A percentile compares a stretch with the other conserved stretches of the same genome.
These are phyloP conservation scores for Spisula subtruncata DNA, from an alignment of 2,888 invertebrate genomes.

Conservation along the genomic window DNA sequence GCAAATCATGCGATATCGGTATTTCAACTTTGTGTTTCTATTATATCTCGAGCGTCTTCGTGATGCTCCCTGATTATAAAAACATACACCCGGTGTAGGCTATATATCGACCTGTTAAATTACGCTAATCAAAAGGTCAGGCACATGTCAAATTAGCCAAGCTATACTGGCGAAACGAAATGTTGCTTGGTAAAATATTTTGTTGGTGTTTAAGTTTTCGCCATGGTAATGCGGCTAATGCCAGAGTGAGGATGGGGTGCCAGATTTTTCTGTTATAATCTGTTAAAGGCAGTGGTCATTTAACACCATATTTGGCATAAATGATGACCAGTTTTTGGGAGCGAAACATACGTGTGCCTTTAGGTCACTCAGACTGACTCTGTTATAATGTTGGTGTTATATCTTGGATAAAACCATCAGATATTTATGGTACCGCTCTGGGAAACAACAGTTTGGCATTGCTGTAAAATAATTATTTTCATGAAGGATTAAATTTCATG, in stretches of 20 bases:
- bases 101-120: no score
- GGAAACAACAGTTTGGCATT: not conserved
- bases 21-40: no score
- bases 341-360: not conserved
- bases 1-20: no score
- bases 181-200: not conserved
- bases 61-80: no score
- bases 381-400: not conserved
- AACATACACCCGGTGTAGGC: no score
- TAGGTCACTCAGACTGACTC: not conserved
- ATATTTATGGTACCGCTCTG: not conserved
- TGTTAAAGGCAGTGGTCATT: slow-evolving; percentile 15
- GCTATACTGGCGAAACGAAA: not conserved
- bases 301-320: slow-evolving; percentile 5
- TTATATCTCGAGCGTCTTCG: no score
- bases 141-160: no score
- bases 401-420: not conserved
- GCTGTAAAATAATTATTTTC: no score
- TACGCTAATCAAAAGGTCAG: no score
- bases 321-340: slow-evolving; percentile 18
- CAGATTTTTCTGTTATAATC: not conserved
- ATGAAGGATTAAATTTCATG: no score
- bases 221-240: not conserved
- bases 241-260: not conserved
- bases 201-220: not conserved